phyloP scores from a whole-genome alignment of 1,140 invertebrate genomes.

The Ostrea edulis region DNA sequence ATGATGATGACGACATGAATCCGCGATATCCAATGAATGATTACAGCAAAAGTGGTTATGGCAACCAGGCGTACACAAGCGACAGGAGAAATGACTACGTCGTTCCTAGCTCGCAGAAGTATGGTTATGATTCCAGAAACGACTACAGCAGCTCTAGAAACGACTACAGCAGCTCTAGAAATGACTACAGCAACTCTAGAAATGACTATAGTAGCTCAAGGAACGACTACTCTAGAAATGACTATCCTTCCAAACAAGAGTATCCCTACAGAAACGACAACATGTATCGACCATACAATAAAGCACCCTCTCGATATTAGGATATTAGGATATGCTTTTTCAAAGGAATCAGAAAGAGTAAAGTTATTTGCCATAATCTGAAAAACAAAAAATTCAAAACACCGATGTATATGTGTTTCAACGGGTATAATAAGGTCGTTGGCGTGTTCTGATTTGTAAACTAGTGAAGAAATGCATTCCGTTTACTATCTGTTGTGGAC shows the following conservation, averaged over 20 bases:
- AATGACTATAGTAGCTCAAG: neutral
- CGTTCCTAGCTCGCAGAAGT: neutral
- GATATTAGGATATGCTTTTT: neutral
- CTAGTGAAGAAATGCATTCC: too few relatives aligned
- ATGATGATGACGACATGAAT: slow-evolving; percentile 10
- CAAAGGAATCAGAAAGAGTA: too few relatives aligned
- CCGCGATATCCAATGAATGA: slow-evolving; percentile 10
- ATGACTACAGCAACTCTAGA: neutral
- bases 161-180: neutral
- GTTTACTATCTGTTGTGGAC: too few relatives aligned
- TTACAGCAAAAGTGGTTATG: neutral
- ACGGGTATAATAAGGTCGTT: too few relatives aligned
- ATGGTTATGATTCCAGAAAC: neutral
- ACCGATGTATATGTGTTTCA: too few relatives aligned
- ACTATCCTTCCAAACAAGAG: neutral
- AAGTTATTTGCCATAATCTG: too few relatives aligned
- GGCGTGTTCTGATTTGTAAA: too few relatives aligned
- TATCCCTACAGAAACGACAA: neutral
- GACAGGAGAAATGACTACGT: slow-evolving; percentile 15
- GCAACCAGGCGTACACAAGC: slow-evolving; percentile 11
- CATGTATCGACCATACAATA: slow-evolving; percentile 6
- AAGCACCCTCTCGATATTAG: neutral
- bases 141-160: neutral
- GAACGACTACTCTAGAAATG: slow-evolving; percentile 3
- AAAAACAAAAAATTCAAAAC: too few relatives aligned